These are phyloP conservation scores for Pipistrellus nathusii DNA, from an alignment of 2,797 vertebrate genomes.

Conservation along the genomic window DNA sequence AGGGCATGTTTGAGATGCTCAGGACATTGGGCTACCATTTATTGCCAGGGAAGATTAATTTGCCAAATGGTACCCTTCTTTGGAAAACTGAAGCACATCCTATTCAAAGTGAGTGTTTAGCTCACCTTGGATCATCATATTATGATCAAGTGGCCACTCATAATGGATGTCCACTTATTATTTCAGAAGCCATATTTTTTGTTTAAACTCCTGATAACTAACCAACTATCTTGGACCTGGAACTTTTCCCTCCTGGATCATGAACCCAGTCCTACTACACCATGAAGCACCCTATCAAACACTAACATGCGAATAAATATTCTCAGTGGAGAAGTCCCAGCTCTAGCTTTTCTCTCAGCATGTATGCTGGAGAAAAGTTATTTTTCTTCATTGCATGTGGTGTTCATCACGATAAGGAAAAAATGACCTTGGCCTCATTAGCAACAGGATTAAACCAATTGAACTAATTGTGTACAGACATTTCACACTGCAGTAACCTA, in stretches of 20 bases:
- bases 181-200: not conserved
- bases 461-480: slow-evolving; percentile 69
- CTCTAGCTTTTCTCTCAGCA: not conserved
- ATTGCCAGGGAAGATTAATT: not conserved
- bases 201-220: not conserved
- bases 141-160: not conserved
- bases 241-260: slow-evolving; percentile 3
- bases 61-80: not conserved
- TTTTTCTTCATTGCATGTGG: not conserved
- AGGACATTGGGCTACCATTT: not conserved
- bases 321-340: not conserved
- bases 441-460: slow-evolving; percentile 68
- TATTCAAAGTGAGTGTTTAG: not conserved
- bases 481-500: slow-evolving; percentile 44
- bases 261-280: not conserved
- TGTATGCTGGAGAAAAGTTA: not conserved
- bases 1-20: not conserved
- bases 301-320: slow-evolving; percentile 24
- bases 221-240: not conserved
- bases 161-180: not conserved
- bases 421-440: slow-evolving; percentile 75
- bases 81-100: not conserved
- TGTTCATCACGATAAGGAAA: not conserved
- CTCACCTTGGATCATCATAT: not conserved
- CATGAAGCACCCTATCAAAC: slow-evolving; percentile 4